phyloP scores from a whole-genome alignment of 2,113 vertebrate species.

The Tragelaphus buxtoni region DNA sequence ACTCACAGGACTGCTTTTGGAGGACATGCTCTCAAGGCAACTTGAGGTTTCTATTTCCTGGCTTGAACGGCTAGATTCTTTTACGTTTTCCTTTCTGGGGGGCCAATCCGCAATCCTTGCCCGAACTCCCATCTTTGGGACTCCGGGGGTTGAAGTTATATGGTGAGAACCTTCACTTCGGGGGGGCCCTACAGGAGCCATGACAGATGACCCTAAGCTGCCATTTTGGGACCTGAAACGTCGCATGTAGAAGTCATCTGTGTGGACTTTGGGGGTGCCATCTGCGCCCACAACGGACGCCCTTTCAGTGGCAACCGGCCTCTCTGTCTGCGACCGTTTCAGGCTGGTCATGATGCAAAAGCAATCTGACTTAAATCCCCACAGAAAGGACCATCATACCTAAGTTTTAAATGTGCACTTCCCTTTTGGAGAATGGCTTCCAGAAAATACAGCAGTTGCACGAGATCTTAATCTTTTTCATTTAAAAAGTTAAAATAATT shows the following conservation, averaged over 20 bases:
- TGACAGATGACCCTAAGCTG: slow-evolving; percentile 84
- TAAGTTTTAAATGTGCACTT: slow-evolving; percentile 76
- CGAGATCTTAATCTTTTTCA: slow-evolving; percentile 78
- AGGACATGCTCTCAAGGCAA: slow-evolving; percentile 86
- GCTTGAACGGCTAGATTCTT: slow-evolving; percentile 84
- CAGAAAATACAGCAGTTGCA: slow-evolving; percentile 78
- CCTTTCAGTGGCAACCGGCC: slow-evolving; percentile 84
- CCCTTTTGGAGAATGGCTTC: slow-evolving; percentile 81
- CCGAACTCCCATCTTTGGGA: slow-evolving; percentile 97
- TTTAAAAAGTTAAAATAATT: slow-evolving; percentile 71
- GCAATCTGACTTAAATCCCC: slow-evolving; percentile 76
- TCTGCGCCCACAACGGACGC: slow-evolving; percentile 79
- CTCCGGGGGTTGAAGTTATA: slow-evolving; percentile 89
- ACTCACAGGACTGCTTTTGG: slow-evolving; percentile 89
- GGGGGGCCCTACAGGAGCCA: slow-evolving; percentile 84
- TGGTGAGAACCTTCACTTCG: slow-evolving; percentile 89
- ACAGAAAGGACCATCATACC: slow-evolving; percentile 78
- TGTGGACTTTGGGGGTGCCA: slow-evolving; percentile 86
- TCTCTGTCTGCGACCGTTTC: slow-evolving; percentile 92
- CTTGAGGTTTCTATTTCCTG: slow-evolving; percentile 89
- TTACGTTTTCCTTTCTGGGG: slow-evolving; percentile 90
- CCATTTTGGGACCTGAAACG: slow-evolving; percentile 92
- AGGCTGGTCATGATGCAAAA: slow-evolving; percentile 92
- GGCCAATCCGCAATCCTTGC: slow-evolving; percentile 97
- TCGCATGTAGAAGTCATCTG: slow-evolving; percentile 94